Conservation (phyloP, 2,797 vertebrate species). For the Gymnodraco acuticeps region DNA sequence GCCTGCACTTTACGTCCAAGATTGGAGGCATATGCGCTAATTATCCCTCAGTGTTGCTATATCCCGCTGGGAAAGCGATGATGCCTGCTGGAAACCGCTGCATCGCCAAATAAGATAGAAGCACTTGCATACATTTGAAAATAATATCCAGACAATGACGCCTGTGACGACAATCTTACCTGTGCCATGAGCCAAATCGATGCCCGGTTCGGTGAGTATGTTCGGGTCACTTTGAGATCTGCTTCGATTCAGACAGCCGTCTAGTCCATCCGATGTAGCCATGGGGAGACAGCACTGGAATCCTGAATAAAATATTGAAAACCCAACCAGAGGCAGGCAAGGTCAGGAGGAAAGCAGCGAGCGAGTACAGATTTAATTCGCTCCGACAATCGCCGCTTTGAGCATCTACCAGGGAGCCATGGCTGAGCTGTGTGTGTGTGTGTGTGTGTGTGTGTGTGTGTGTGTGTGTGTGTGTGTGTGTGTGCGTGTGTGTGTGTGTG, state of each 20-base stretch:
- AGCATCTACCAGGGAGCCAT: slow-evolving; percentile 84
- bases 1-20: slow-evolving; percentile 44
- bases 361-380: slow-evolving; percentile 79
- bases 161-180: too few species aligned
- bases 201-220: slow-evolving; percentile 91
- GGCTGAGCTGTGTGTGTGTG: slow-evolving; percentile 71
- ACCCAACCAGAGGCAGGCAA: slow-evolving; percentile 83
- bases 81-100: slow-evolving; percentile 45
- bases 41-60: slow-evolving; percentile 60
- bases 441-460: slow-evolving; percentile 44
- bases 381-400: slow-evolving; percentile 84
- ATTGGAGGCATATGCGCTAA: slow-evolving; percentile 62
- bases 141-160: slow-evolving; percentile 45
- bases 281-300: slow-evolving; percentile 86
- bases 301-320: slow-evolving; percentile 82
- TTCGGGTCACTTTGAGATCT: slow-evolving; percentile 99
- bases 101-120: slow-evolving; percentile 38
- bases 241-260: slow-evolving; percentile 93
- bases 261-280: slow-evolving; percentile 94
- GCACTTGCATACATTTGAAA: slow-evolving; percentile 6
- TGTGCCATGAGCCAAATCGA: slow-evolving; percentile 88
- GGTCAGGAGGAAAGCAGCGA: slow-evolving; percentile 83
- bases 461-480: slow-evolving; percentile 36
- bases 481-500: slow-evolving; percentile 47
- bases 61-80: slow-evolving; percentile 47